Percentiles rank a stretch among this genome's conserved stretches.
Conservation (phyloP, 2,113 vertebrate species). For the Equus przewalskii region DNA sequence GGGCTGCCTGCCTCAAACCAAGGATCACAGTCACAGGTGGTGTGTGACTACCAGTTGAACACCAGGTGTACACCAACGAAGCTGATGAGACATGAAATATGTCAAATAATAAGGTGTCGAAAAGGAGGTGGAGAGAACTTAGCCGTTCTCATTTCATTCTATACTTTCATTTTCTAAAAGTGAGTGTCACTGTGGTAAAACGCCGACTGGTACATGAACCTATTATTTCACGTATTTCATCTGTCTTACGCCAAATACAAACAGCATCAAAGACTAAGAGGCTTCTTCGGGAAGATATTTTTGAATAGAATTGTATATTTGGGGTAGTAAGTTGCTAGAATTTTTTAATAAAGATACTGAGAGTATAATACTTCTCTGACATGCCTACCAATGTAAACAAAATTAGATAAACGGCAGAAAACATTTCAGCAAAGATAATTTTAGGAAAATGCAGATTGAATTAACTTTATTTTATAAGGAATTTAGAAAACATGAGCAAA, state of each 20-base stretch:
- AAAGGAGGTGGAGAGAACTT: background rate
- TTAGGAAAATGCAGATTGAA: slow-evolving; percentile 84
- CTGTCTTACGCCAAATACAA: background rate
- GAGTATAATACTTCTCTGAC: background rate
- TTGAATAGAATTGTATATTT: background rate
- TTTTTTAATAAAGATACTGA: slow-evolving; percentile 47
- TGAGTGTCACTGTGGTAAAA: background rate
- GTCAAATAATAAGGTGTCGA: background rate
- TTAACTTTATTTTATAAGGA: slow-evolving; percentile 87
- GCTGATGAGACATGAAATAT: background rate
- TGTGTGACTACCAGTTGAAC: background rate
- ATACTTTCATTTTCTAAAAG: background rate
- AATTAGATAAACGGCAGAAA: slow-evolving; percentile 54
- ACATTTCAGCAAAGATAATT: slow-evolving; percentile 81
- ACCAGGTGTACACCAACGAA: background rate
- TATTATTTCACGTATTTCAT: background rate
- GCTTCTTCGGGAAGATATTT: slow-evolving; percentile 13
- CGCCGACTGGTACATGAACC: background rate
- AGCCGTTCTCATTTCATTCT: background rate
- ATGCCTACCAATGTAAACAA: slow-evolving; percentile 41
- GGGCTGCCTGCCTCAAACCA: background rate
- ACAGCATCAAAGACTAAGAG: background rate
- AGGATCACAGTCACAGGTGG: background rate
- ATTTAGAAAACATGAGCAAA: slow-evolving; percentile 86
- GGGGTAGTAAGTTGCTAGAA: background rate